phyloP scores from a whole-genome alignment of 2,797 vertebrate genomes.

The Gymnopithys bicolor region DNA sequence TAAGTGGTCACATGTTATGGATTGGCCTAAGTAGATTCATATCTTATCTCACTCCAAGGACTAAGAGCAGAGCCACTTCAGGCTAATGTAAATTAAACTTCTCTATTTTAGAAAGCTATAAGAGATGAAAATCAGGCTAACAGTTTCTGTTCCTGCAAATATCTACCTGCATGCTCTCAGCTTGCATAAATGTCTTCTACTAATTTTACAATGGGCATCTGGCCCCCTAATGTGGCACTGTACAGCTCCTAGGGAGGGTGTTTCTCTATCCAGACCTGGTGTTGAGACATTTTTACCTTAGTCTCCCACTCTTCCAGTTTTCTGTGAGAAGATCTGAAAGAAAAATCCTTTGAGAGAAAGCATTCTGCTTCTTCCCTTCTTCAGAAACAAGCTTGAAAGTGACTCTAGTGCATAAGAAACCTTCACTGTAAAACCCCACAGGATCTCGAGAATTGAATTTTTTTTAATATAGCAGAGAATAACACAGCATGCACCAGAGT shows the following conservation, averaged over 20 bases:
- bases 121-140: not conserved
- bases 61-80: not conserved
- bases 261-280: not conserved
- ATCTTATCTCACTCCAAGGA: not conserved
- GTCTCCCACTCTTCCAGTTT: not conserved
- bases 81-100: slow-evolving; percentile 10
- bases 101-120: not conserved
- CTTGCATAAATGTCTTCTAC: not conserved
- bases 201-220: not conserved
- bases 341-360: slow-evolving; percentile 25
- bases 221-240: not conserved
- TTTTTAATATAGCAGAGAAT: slow-evolving; percentile 14
- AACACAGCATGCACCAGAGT: not conserved
- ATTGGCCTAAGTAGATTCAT: not conserved
- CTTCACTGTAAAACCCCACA: slow-evolving; percentile 13
- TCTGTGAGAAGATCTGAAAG: not conserved
- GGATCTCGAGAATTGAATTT: not conserved
- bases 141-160: not conserved
- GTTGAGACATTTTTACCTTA: not conserved
- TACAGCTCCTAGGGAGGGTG: not conserved
- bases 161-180: not conserved
- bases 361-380: slow-evolving; percentile 12
- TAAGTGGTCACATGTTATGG: slow-evolving; percentile 3
- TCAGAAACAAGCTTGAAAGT: slow-evolving; percentile 22
- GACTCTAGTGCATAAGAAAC: not conserved